These are phyloP conservation scores for Aegypius monachus DNA, from an alignment of 2,113 vertebrate genomes.

Conservation along the genomic window DNA sequence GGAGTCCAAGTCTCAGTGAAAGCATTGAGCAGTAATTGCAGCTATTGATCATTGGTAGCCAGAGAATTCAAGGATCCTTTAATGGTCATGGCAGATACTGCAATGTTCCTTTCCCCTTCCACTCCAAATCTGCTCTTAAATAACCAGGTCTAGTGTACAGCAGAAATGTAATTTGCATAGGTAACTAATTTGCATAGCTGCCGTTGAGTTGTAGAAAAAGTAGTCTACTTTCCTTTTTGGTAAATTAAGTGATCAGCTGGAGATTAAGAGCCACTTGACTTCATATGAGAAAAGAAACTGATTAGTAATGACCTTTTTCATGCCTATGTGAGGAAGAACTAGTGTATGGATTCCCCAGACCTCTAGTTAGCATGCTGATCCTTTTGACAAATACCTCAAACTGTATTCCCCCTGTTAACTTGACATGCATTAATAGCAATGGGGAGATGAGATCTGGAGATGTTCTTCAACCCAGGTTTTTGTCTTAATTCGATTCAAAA, in stretches of 20 bases:
- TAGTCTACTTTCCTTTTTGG: neutral
- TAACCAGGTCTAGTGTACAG: neutral
- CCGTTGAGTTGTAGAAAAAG: neutral
- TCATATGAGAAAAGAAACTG: neutral
- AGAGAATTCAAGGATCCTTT: neutral
- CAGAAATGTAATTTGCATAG: neutral
- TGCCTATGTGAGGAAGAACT: neutral
- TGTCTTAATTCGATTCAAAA: neutral
- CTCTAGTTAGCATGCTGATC: neutral
- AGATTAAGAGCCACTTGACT: neutral
- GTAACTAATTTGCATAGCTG: neutral
- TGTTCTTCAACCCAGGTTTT: neutral
- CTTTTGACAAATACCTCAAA: neutral
- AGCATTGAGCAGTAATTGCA: neutral
- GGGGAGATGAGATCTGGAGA: neutral
- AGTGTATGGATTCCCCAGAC: neutral
- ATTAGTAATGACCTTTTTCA: neutral
- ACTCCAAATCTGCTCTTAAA: neutral
- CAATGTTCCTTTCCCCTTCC: neutral
- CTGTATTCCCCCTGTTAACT: neutral
- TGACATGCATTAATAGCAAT: neutral
- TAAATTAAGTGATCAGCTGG: neutral
- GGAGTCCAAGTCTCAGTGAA: neutral
- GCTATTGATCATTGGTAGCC: neutral
- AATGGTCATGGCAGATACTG: neutral